A percentile compares a stretch with the other conserved stretches of the same genome.
phyloP scores from a whole-genome alignment of 2,888 invertebrate species.

The Tenthredo distinguenda region DNA sequence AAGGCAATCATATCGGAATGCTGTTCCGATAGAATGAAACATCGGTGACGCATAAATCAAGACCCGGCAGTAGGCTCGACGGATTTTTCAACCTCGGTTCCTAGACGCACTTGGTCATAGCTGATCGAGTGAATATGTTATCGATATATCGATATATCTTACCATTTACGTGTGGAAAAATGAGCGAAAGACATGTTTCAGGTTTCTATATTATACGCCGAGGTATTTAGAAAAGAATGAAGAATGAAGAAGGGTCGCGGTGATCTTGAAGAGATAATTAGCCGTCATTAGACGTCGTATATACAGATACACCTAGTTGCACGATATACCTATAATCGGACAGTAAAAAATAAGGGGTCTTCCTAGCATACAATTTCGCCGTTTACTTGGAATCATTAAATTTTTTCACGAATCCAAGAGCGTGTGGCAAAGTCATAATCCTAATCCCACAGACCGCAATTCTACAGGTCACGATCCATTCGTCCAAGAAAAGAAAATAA shows the following conservation, averaged over 20 bases:
- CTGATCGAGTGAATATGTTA: neutral
- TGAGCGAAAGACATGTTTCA: neutral
- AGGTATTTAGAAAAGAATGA: neutral
- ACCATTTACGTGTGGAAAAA: neutral
- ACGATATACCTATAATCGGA: constrained; percentile 34
- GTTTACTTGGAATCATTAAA: constrained; percentile 47
- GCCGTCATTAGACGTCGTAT: constrained; percentile 43
- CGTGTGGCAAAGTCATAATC: constrained; percentile 44
- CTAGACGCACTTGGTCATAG: constrained; percentile 5
- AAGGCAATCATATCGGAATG: constrained; percentile 56
- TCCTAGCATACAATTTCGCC: constrained; percentile 23
- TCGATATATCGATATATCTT: neutral
- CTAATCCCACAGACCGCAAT: constrained; percentile 8
- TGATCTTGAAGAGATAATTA: constrained; percentile 12
- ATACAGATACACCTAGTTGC: constrained; percentile 17
- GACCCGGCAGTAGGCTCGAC: constrained; percentile 19
- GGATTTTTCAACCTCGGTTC: neutral
- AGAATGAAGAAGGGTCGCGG: neutral
- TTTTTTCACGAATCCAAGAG: constrained; percentile 43
- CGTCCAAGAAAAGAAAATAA: neutral
- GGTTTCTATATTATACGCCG: neutral
- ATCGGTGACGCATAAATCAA: constrained; percentile 50
- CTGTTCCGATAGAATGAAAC: constrained; percentile 51
- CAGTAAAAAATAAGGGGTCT: constrained; percentile 27
- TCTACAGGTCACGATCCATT: constrained; percentile 16